phyloP scores from a whole-genome alignment of 2,888 invertebrate species.

The Galerucella pusilla region DNA sequence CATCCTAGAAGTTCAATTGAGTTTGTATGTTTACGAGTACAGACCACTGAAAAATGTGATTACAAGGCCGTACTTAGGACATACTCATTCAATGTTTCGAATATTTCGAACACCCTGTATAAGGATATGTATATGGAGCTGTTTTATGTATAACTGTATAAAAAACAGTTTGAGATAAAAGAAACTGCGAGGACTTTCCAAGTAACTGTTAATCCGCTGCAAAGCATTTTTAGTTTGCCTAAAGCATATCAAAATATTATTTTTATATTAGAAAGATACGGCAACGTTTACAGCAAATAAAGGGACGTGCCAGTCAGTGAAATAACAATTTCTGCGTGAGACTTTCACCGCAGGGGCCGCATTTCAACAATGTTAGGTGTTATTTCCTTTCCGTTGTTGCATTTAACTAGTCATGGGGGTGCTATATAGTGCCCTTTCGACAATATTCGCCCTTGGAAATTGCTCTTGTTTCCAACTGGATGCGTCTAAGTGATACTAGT shows the following conservation, averaged over 20 bases:
- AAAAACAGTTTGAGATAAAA: too few relatives aligned
- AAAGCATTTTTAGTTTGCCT: not conserved
- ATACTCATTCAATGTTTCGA: too few relatives aligned
- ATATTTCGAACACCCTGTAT: too few relatives aligned
- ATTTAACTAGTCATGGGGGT: constrained; percentile 51
- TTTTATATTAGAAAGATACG: constrained; percentile 7
- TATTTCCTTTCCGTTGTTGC: constrained; percentile 45
- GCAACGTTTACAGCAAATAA: constrained; percentile 20
- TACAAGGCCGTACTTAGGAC: too few relatives aligned
- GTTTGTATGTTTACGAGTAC: too few relatives aligned
- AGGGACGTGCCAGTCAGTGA: constrained; percentile 30
- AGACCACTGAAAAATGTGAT: too few relatives aligned
- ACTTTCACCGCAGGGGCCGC: constrained; percentile 34
- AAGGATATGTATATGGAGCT: too few relatives aligned
- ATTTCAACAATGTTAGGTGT: constrained; percentile 45
- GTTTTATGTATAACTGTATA: too few relatives aligned
- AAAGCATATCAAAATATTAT: not conserved
- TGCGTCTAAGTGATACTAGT: constrained; percentile 44
- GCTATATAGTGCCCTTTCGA: constrained; percentile 45
- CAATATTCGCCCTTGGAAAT: constrained; percentile 41
- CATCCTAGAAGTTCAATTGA: too few relatives aligned
- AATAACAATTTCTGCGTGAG: constrained; percentile 43
- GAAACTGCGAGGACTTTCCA: not conserved
- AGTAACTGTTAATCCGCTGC: not conserved
- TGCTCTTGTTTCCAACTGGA: constrained; percentile 46